Conservation (phyloP, 2,113 vertebrate genomes). For the Crotalus horridus region DNA sequence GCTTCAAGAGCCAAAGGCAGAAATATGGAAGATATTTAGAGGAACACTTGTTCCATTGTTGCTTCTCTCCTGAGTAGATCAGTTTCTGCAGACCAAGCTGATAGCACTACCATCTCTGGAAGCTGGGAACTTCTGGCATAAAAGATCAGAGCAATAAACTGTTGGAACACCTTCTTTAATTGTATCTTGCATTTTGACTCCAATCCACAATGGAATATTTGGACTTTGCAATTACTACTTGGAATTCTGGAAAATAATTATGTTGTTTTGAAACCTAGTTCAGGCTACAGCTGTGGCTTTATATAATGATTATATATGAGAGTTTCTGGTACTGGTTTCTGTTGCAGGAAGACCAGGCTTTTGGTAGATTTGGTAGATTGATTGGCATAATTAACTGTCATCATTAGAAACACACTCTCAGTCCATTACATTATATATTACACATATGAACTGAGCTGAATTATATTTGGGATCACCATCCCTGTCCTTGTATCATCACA, state of each 20-base stretch:
- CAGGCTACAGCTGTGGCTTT: not conserved
- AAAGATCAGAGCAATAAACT: not conserved
- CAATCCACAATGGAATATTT: not conserved
- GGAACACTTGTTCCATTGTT: not conserved
- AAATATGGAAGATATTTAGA: not conserved
- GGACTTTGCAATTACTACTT: not conserved
- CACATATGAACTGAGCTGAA: not conserved
- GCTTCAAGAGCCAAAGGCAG: not conserved
- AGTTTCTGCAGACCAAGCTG: not conserved
- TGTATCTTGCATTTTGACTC: not conserved
- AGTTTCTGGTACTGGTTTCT: not conserved
- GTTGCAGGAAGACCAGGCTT: not conserved
- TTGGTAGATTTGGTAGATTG: not conserved
- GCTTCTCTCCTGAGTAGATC: not conserved
- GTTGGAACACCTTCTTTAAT: not conserved
- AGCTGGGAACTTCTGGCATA: not conserved
- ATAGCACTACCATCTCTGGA: not conserved
- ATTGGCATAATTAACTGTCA: not conserved
- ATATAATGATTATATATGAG: not conserved
- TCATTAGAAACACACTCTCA: not conserved
- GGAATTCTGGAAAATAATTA: not conserved
- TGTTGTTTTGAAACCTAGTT: not conserved
- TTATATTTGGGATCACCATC: not conserved
- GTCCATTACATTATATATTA: not conserved
- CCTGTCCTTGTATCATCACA: not conserved